phyloP scores from a whole-genome alignment of 2,113 vertebrate species.

The Ophthalmolycus amberensis region DNA sequence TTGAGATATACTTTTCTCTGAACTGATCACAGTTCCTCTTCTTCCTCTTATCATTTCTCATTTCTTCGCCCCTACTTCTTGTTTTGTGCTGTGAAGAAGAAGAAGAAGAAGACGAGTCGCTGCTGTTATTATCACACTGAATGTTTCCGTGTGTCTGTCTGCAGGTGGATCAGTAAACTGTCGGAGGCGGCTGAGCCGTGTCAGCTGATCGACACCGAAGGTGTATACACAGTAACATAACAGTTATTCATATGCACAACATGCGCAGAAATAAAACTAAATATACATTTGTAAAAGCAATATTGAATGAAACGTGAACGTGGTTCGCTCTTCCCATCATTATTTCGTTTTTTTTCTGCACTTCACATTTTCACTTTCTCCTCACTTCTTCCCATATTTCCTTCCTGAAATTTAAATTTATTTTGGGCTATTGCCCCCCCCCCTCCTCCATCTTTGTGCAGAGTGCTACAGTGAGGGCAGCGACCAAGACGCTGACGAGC shows the following conservation, averaged over 20 bases:
- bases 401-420: too few species aligned
- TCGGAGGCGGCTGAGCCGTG: background rate
- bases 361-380: background rate
- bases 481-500: conserved; percentile 34
- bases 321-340: background rate
- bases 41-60: background rate
- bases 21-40: background rate
- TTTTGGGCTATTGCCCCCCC: background rate
- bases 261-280: too few species aligned
- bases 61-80: background rate
- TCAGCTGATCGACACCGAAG: conserved; percentile 4
- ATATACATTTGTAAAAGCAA: too few species aligned
- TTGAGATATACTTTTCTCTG: background rate
- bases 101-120: background rate
- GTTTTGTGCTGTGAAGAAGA: background rate
- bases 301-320: too few species aligned
- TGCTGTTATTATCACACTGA: background rate
- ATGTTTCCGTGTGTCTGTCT: background rate
- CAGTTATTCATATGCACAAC: too few species aligned
- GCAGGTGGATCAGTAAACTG: conserved; percentile 53
- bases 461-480: conserved; percentile 53
- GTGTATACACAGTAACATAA: background rate
- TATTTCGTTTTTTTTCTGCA: background rate
- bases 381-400: background rate
- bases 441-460: background rate